Evolutionary conservation across 2,888 invertebrate species (phyloP).

Genomic region (Temnothorax unifasciatus): DNA sequence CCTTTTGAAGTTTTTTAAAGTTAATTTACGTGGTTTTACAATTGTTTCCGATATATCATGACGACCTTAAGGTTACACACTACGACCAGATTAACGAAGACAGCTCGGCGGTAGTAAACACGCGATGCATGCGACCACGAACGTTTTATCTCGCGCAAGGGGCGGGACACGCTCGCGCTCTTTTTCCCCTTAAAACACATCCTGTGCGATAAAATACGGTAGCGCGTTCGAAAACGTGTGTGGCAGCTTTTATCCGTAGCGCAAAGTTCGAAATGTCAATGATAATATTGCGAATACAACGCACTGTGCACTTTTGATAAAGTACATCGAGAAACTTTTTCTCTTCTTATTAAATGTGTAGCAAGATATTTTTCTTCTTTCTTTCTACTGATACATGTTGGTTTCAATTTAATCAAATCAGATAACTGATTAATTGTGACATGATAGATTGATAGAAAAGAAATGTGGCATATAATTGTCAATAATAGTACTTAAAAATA

Average conservation of each 20-base stretch:
- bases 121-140: slow-evolving; percentile 46
- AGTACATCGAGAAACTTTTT: background rate
- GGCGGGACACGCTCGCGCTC: slow-evolving; percentile 28
- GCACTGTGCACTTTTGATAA: background rate
- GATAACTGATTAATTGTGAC: background rate
- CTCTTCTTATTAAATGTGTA: background rate
- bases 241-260: slow-evolving; percentile 18
- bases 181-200: slow-evolving; percentile 42
- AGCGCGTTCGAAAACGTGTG: slow-evolving; percentile 12
- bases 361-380: background rate
- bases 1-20: slow-evolving; percentile 24
- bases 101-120: slow-evolving; percentile 33
- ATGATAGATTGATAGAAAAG: background rate
- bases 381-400: background rate
- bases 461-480: background rate
- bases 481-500: background rate
- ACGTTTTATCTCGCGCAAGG: slow-evolving; percentile 48
- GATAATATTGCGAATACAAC: slow-evolving; percentile 14
- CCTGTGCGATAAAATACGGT: slow-evolving; percentile 20
- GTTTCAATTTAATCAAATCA: slow-evolving; percentile 7
- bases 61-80: slow-evolving; percentile 44
- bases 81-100: slow-evolving; percentile 45
- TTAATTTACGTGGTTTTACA: slow-evolving; percentile 32
- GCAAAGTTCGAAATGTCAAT: slow-evolving; percentile 35
- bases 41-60: slow-evolving; percentile 46